Evolutionary conservation across 2,113 vertebrate species (phyloP).

Genomic region (Sylvicapra grimmia): DNA sequence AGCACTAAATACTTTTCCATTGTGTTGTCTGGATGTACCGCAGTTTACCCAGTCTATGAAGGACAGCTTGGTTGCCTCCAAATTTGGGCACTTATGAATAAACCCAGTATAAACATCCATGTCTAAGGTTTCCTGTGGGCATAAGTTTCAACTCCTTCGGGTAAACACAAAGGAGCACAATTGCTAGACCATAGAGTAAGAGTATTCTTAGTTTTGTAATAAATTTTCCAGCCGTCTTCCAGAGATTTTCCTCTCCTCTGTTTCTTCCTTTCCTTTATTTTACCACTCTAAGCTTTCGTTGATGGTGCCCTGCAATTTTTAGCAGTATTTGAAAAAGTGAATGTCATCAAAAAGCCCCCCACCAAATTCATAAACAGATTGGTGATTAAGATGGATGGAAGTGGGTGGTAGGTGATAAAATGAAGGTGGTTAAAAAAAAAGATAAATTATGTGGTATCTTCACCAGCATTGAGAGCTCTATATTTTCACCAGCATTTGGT

Average conservation of each 20-base stretch:
- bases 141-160: background rate
- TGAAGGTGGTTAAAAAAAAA: background rate
- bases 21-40: background rate
- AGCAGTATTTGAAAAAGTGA: conserved; percentile 47
- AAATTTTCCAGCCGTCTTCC: background rate
- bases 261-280: conserved; percentile 20
- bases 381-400: background rate
- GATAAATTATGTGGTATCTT: background rate
- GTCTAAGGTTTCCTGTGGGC: background rate
- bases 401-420: background rate
- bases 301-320: conserved; percentile 13
- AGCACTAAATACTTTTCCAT: background rate
- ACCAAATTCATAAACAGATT: background rate
- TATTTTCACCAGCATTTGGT: background rate
- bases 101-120: background rate
- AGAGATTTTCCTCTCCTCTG: background rate
- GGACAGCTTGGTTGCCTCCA: background rate
- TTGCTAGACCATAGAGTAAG: background rate
- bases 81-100: background rate
- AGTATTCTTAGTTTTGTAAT: background rate
- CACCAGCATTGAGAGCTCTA: background rate
- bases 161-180: background rate
- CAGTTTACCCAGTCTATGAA: background rate
- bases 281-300: background rate
- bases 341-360: background rate